Evolutionary conservation across 2,797 vertebrate species (phyloP), one percentile per base, ranked within the genome.

Genomic region (Discoglossus pictus): DNA sequence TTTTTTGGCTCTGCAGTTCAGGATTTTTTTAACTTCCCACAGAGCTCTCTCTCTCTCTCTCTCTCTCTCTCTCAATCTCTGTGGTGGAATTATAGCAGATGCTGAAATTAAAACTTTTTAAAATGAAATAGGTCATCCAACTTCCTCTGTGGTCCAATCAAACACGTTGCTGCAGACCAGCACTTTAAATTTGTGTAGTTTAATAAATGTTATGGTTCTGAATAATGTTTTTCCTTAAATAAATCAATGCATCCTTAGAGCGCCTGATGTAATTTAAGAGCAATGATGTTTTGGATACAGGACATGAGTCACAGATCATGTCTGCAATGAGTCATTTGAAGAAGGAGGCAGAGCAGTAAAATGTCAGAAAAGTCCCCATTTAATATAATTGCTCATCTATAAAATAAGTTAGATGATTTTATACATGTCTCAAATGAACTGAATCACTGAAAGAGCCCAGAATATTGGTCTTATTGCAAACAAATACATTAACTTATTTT

Each of bases 241-340:
- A 64, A 64, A 65, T 59, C 27, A 65, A 35, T 43, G 46, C 34
- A 43, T 56, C 46, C 52, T 71, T 36, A 58, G 54, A 44, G 46
- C 9, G 48, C n/a, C 68, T 71, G 68, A 71, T 71, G 68, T 52
- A 58, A 71, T 65, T 44, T 59, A 64, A 64, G 52, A 59, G 61
- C 61, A 71, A 71, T n/a, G 16, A 13, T 71, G 61, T 71, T 64
- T 59, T 71, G 61, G 56, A 71, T 65, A 64, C 68, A 71, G 68
- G 68, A 71, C 68, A 47, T 71, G 68, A 71, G 53, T 71, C 68
- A 71, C 61, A 59, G 68, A 59, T 71, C 68, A 65, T 59, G 53
- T 71, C 61, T 58, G 63, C 27, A 59, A 71, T 71, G 68, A 71
- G 52, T 71, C 68, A 71, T 25, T 65, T 60, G 12, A 64, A 71